Evolutionary conservation across 2,888 invertebrate species (phyloP).

Genomic region (Pharmacophagus antenor): DNA sequence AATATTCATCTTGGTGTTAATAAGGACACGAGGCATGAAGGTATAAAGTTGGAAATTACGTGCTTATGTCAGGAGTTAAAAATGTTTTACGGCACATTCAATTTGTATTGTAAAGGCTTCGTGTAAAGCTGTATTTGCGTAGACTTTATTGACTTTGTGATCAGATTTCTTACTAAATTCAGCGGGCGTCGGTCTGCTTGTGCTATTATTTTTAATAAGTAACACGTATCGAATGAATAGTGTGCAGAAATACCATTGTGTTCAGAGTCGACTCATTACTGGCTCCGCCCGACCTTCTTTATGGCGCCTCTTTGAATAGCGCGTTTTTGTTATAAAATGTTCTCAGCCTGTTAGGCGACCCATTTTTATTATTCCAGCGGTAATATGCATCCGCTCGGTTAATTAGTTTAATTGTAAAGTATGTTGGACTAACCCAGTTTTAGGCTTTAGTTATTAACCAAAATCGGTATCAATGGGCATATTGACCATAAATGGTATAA

Average conservation of each 20-base stretch:
- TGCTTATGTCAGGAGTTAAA: conserved; percentile 29
- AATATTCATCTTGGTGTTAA: conserved; percentile 35
- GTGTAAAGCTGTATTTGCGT: conserved; percentile 10
- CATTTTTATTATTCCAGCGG: conserved; percentile 16
- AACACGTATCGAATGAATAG: conserved; percentile 5
- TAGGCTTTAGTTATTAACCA: neutral
- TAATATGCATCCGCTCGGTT: conserved; percentile 22
- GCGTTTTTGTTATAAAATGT: conserved; percentile 24
- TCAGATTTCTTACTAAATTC: conserved; percentile 19
- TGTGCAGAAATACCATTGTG: conserved; percentile 19
- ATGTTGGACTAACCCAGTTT: conserved; percentile 12
- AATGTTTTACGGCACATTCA: conserved; percentile 21
- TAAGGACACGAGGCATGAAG: conserved; percentile 36
- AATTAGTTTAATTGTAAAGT: conserved; percentile 15
- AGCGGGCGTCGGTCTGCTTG: conserved; percentile 5
- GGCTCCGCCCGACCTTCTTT: conserved; percentile 17
- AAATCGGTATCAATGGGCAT: neutral
- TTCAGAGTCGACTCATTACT: conserved; percentile 22
- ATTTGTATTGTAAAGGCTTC: conserved; percentile 21
- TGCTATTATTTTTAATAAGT: conserved; percentile 15
- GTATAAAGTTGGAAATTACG: conserved; percentile 39
- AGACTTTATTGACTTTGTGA: conserved; percentile 26
- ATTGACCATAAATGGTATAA: neutral
- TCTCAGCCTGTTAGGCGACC: conserved; percentile 22
- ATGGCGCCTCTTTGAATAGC: conserved; percentile 24